phyloP scores from a whole-genome alignment of 2,888 invertebrate species.

The Drosophila flavopinicola region DNA sequence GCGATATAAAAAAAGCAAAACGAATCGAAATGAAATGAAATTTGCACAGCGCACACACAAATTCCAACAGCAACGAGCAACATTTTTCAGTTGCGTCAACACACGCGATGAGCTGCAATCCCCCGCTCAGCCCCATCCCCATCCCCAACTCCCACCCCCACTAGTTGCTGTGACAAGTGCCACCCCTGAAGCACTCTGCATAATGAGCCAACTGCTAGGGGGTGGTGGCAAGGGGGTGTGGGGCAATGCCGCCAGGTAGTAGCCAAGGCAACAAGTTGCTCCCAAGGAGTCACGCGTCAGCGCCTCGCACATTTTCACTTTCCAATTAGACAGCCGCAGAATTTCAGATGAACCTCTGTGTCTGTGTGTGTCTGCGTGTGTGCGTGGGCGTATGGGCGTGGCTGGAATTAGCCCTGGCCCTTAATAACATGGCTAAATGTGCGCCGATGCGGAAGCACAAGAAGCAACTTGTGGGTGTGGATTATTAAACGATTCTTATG shows the following conservation, averaged over 20 bases:
- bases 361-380: background rate
- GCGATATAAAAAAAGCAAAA: slow-evolving; percentile 6
- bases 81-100: slow-evolving; percentile 48
- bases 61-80: slow-evolving; percentile 43
- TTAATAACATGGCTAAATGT: slow-evolving; percentile 14
- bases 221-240: slow-evolving; percentile 4
- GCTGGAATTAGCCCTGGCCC: slow-evolving; percentile 36
- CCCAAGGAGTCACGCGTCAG: slow-evolving; percentile 68
- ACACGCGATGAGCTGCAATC: slow-evolving; percentile 14
- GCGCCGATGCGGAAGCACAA: slow-evolving; percentile 27
- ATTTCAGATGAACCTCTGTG: slow-evolving; percentile 28
- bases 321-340: slow-evolving; percentile 69
- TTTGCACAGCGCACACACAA: slow-evolving; percentile 50
- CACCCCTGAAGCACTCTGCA: slow-evolving; percentile 61
- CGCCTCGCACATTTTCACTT: slow-evolving; percentile 72
- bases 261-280: slow-evolving; percentile 73
- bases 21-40: slow-evolving; percentile 62
- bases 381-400: slow-evolving; percentile 6
- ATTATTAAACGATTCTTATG: background rate
- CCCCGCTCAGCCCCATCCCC: background rate
- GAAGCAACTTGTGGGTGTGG: background rate
- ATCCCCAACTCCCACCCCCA: background rate
- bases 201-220: slow-evolving; percentile 68
- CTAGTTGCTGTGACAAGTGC: slow-evolving; percentile 3
- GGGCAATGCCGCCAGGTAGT: slow-evolving; percentile 28